Conservation (phyloP, 2,113 vertebrate genomes). For the Takifugu flavidus region DNA sequence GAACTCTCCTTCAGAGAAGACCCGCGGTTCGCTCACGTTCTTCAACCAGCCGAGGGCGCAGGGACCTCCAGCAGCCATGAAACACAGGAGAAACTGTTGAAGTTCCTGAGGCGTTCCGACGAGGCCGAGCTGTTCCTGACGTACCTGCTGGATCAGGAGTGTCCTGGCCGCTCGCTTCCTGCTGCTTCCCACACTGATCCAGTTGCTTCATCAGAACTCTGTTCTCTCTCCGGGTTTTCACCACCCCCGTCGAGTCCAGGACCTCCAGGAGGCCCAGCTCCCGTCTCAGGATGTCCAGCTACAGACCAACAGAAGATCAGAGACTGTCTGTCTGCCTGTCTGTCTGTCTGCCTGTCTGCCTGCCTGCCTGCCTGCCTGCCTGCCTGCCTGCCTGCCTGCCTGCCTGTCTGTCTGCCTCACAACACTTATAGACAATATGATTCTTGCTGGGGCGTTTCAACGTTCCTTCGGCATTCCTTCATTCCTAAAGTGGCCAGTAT, state of each 20-base stretch:
- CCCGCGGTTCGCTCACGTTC: constrained; percentile 53
- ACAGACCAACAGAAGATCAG: background rate
- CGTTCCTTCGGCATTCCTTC: too few species aligned
- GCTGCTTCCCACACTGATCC: constrained; percentile 43
- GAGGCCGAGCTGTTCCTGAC: background rate
- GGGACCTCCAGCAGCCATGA: constrained; percentile 31
- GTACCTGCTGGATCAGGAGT: constrained; percentile 37
- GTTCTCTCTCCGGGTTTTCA: constrained; percentile 55
- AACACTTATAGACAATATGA: too few species aligned
- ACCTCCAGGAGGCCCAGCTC: constrained; percentile 58
- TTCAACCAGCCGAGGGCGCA: constrained; percentile 60
- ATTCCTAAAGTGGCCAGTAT: too few species aligned
- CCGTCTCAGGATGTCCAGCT: constrained; percentile 53
- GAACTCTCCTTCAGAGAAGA: constrained; percentile 61
- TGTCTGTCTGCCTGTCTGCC: too few species aligned
- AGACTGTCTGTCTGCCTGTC: too few species aligned
- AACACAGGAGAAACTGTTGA: background rate
- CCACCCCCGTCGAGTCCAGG: constrained; percentile 61
- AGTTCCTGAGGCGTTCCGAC: too few species aligned
- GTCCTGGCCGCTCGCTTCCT: constrained; percentile 11
- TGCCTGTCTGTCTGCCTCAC: too few species aligned
- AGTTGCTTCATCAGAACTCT: constrained; percentile 59
- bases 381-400: too few species aligned
- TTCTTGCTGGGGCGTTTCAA: too few species aligned
- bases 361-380: too few species aligned